Conservation (phyloP, 2,797 vertebrate species). For the Chaetophractus vellerosus region DNA sequence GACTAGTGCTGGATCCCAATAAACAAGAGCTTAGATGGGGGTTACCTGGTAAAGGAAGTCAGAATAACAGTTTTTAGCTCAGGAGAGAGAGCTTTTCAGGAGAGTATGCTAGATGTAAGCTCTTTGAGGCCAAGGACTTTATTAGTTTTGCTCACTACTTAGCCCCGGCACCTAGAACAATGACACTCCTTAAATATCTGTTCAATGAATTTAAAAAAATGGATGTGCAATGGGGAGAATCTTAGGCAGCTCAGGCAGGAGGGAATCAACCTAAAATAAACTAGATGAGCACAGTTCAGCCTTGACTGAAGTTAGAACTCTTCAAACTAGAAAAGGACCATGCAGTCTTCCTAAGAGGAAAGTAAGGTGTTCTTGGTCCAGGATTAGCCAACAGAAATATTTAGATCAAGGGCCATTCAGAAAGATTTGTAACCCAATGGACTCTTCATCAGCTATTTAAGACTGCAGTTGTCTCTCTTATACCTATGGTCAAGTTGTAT, state of each 20-base stretch:
- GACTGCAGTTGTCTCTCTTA: neutral
- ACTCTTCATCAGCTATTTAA: neutral
- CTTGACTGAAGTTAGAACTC: neutral
- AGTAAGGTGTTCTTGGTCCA: neutral
- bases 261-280: slow-evolving; percentile 3
- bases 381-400: neutral
- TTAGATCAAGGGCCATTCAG: slow-evolving; percentile 7
- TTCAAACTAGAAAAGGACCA: neutral
- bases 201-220: neutral
- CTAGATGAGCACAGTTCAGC: neutral
- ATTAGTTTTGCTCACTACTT: neutral
- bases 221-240: neutral
- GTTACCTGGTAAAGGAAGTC: neutral
- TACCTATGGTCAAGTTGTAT: neutral
- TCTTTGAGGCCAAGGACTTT: neutral
- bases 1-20: neutral
- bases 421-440: neutral
- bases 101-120: neutral
- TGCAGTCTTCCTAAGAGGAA: neutral
- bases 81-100: neutral
- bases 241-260: neutral
- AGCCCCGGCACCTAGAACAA: neutral
- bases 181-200: neutral
- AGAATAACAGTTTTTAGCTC: neutral
- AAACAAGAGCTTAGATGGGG: neutral